Conservation (phyloP, 2,113 vertebrate species). For the Helogale parvula region DNA sequence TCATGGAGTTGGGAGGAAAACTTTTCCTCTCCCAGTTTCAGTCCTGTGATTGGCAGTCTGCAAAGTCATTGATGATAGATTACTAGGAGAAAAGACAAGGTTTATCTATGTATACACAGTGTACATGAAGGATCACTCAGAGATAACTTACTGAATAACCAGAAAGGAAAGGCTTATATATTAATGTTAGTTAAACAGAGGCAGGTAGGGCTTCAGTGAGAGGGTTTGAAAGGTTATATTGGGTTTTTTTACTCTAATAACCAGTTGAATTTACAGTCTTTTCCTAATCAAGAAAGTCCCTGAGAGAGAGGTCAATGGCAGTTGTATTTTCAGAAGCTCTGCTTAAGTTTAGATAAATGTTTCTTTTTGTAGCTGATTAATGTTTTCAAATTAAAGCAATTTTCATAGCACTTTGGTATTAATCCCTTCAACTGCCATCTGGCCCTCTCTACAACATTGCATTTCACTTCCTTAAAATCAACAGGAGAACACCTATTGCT, state of each 20-base stretch:
- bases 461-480: background rate
- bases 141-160: background rate
- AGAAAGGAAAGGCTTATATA: background rate
- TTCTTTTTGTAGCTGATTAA: background rate
- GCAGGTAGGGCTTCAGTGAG: background rate
- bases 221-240: background rate
- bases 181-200: background rate
- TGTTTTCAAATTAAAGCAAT: background rate
- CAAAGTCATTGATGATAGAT: background rate
- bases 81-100: background rate
- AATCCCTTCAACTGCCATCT: background rate
- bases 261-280: background rate
- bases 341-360: background rate
- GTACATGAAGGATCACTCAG: background rate
- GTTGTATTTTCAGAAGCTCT: background rate
- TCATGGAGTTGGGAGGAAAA: background rate
- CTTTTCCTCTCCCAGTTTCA: background rate
- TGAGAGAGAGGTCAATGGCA: background rate
- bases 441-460: background rate
- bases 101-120: background rate
- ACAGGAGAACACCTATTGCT: background rate
- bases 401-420: background rate
- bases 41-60: background rate
- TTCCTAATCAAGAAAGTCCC: background rate
- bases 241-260: background rate